These are phyloP conservation scores for Brachylomia viminalis DNA, from an alignment of 2,888 invertebrate species.

Conservation along the genomic window DNA sequence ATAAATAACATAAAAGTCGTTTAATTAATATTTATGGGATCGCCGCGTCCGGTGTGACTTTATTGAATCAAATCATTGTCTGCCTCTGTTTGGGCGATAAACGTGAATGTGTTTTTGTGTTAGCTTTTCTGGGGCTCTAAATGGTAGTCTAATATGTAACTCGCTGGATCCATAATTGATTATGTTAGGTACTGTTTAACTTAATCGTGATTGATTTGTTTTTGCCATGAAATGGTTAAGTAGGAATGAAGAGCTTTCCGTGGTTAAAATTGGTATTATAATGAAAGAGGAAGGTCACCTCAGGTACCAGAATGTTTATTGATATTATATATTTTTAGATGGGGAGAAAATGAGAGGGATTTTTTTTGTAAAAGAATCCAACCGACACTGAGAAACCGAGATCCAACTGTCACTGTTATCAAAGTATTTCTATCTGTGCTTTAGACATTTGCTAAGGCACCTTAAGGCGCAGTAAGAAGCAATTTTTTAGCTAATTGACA, in stretches of 20 bases:
- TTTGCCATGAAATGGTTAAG: background rate
- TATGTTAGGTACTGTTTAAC: background rate
- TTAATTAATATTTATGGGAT: constrained; percentile 80
- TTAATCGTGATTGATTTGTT: constrained; percentile 7
- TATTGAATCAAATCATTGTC: constrained; percentile 76
- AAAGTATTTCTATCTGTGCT: background rate
- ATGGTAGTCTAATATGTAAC: background rate
- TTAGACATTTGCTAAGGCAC: background rate
- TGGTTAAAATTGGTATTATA: background rate
- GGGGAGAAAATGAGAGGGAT: too few relatives aligned
- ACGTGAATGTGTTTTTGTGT: constrained; percentile 50
- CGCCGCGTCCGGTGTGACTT: constrained; percentile 67
- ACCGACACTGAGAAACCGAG: background rate
- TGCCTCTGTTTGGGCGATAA: constrained; percentile 39
- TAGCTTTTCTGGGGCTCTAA: constrained; percentile 10
- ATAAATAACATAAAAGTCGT: constrained; percentile 75
- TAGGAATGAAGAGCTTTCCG: background rate
- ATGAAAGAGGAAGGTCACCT: background rate
- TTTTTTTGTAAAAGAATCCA: background rate
- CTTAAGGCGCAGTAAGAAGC: too few relatives aligned
- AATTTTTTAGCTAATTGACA: too few relatives aligned
- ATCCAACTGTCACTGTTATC: background rate
- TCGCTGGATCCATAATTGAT: background rate
- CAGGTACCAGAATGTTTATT: too few relatives aligned
- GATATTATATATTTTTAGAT: too few relatives aligned